Conservation (phyloP, 2,888 invertebrate genomes). For the Aporophyla nigra region DNA sequence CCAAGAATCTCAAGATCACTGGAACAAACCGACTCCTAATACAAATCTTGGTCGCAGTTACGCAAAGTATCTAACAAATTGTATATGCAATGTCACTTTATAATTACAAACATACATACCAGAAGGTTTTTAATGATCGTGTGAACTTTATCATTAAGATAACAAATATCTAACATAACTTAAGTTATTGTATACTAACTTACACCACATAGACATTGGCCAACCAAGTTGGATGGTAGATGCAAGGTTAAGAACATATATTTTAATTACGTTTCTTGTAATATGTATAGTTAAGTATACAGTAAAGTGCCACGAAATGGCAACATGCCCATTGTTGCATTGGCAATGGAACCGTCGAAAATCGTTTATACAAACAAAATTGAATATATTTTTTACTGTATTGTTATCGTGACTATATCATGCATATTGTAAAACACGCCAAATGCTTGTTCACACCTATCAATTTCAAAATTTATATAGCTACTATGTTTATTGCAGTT, state of each 20-base stretch:
- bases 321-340: slow-evolving; percentile 48
- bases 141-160: slow-evolving; percentile 60
- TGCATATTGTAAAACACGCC: slow-evolving; percentile 33
- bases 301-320: slow-evolving; percentile 42
- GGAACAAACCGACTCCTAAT: slow-evolving; percentile 8
- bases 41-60: slow-evolving; percentile 29
- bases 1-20: slow-evolving; percentile 35
- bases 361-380: slow-evolving; percentile 46
- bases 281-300: slow-evolving; percentile 41
- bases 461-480: slow-evolving; percentile 20
- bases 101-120: slow-evolving; percentile 56
- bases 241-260: slow-evolving; percentile 61
- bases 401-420: slow-evolving; percentile 28
- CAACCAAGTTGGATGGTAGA: slow-evolving; percentile 56
- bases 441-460: slow-evolving; percentile 32
- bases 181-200: slow-evolving; percentile 60
- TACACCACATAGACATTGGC: slow-evolving; percentile 64
- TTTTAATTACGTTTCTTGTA: slow-evolving; percentile 60
- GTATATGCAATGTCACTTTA: slow-evolving; percentile 50
- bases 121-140: slow-evolving; percentile 59
- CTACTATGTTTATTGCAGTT: slow-evolving; percentile 5
- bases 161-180: slow-evolving; percentile 53
- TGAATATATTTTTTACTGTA: slow-evolving; percentile 41
- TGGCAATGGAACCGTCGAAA: slow-evolving; percentile 61
- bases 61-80: slow-evolving; percentile 47